Percentiles rank a stretch among this genome's conserved stretches.
phyloP scores from a whole-genome alignment of 64 coral and sea anemone genomes.

The Dendronephthya gigantea region DNA sequence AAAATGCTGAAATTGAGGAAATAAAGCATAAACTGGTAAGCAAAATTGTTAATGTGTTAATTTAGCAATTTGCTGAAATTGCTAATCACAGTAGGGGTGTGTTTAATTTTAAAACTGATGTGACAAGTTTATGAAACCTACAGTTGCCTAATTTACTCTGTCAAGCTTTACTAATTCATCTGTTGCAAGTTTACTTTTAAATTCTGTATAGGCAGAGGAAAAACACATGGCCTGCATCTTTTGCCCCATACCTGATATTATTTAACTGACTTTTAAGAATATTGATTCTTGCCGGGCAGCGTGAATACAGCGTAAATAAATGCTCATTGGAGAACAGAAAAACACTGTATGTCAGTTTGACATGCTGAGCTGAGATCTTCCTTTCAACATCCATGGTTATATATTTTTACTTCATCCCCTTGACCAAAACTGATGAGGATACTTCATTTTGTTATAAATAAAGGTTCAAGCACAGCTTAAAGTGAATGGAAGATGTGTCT shows the following conservation, averaged over 20 bases:
- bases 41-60: neutral
- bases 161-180: too few species aligned
- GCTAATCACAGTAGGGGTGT: neutral
- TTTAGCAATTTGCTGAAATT: neutral
- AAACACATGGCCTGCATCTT: too few species aligned
- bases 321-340: too few species aligned
- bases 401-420: neutral
- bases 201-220: too few species aligned
- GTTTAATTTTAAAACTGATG: neutral
- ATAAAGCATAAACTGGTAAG: conserved; percentile 11
- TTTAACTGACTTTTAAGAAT: too few species aligned
- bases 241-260: too few species aligned
- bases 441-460: conserved; percentile 17
- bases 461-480: conserved; percentile 15
- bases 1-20: conserved; percentile 16
- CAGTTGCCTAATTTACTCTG: too few species aligned
- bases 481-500: conserved; percentile 2
- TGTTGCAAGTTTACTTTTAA: too few species aligned
- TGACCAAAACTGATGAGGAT: conserved; percentile 18
- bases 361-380: neutral
- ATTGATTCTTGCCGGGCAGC: too few species aligned
- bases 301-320: too few species aligned
- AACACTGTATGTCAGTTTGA: too few species aligned
- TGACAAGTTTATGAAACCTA: too few species aligned
- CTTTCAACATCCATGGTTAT: neutral